These are phyloP conservation scores for Rhopalosiphum maidis DNA, from an alignment of 1,140 invertebrate species.

Conservation along the genomic window DNA sequence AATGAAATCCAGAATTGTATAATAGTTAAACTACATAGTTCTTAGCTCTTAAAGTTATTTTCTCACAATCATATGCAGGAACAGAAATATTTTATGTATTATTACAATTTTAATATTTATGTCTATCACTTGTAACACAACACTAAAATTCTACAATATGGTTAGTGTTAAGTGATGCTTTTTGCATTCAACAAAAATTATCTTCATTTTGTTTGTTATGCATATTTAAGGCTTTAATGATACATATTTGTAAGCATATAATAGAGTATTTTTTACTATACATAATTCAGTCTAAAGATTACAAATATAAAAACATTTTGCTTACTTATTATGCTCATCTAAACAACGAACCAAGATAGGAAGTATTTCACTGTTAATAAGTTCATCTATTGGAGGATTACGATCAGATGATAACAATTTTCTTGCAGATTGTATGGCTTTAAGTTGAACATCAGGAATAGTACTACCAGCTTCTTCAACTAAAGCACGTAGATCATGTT, in stretches of 20 bases:
- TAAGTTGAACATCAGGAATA: slow-evolving; percentile 76
- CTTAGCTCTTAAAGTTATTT: too few species aligned
- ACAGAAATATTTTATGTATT: too few species aligned
- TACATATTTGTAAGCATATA: neutral
- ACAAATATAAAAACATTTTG: slow-evolving; percentile 47
- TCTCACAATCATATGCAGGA: too few species aligned
- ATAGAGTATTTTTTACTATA: neutral
- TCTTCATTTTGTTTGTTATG: too few species aligned
- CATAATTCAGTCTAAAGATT: neutral
- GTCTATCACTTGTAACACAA: too few species aligned
- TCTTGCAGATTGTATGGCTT: slow-evolving; percentile 85
- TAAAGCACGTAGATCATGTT: slow-evolving; percentile 72
- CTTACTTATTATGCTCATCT: slow-evolving; percentile 77
- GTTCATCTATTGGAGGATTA: slow-evolving; percentile 97
- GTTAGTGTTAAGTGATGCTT: too few species aligned
- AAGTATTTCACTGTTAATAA: slow-evolving; percentile 92
- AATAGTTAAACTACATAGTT: too few species aligned
- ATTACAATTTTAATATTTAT: too few species aligned
- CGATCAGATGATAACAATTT: slow-evolving; percentile 96
- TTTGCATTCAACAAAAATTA: too few species aligned
- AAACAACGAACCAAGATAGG: slow-evolving; percentile 93
- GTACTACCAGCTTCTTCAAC: slow-evolving; percentile 74
- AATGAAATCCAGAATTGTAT: too few species aligned
- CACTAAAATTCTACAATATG: too few species aligned
- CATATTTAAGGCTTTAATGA: too few species aligned